Evolutionary conservation across 2,888 invertebrate species (phyloP), one percentile per base, ranked within the genome.

Genomic region (Cephus nigrinus): DNA sequence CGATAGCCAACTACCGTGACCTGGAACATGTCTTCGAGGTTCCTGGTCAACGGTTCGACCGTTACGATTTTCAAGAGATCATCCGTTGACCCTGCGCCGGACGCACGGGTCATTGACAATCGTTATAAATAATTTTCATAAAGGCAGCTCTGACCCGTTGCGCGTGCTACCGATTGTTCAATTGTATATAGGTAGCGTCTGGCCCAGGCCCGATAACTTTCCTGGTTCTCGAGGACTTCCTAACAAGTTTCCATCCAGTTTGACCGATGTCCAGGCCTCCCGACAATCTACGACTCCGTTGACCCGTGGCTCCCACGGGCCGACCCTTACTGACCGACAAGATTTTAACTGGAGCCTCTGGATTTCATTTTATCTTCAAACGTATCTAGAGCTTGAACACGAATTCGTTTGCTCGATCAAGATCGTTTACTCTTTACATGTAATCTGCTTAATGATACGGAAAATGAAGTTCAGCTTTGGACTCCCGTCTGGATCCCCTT

Each of bases 251-350:
- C 30, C 30, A 77, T 74, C 74, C 74, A 33, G 77, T 77, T 77
- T 77, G 77, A 77, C 77, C 77, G 77, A 77, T 40, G 77, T 77
- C 77, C 77, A 68, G 77, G 84, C 83, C 80, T 85, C 84, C 86
- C 80, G 83, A 35, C 73, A 84, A 82, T 80, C 80, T 83, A 83
- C 86, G 87, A 86, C 85, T 86, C 81, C 83, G 83, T 80, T 89
- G 89, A 89, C 89, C 89, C 88, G 82, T 79, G 74, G 86, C 80
- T 89, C 89, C 86, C 87, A 88, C 89, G 88, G 86, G 84, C 84
- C 81, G 88, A 90, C 88, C 90, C 85, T 55, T 83, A 82, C 72
- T 78, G 76, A 79, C 77, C 80, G 40, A 75, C 77, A 71, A 75
- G 77, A 75, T 75, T 77, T 77, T 75, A 77, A 77, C 77, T 33